Conservation (phyloP, 2,113 vertebrate species). For the Prionailurus bengalensis region DNA sequence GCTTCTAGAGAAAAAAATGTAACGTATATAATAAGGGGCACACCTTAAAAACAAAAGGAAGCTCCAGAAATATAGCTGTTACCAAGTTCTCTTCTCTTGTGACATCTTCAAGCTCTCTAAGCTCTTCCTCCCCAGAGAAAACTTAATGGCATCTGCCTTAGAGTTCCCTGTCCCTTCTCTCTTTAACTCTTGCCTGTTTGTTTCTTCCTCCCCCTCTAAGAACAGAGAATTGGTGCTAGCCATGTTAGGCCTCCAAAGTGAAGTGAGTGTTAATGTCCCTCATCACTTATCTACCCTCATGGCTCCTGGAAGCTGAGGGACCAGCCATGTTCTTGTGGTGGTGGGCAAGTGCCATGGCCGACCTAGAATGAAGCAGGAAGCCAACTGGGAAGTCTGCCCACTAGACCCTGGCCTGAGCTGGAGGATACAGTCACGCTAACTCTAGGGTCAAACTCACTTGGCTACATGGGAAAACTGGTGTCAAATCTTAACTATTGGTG, state of each 20-base stretch:
- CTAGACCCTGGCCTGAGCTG: background rate
- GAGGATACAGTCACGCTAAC: background rate
- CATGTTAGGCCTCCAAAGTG: background rate
- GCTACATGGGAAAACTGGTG: background rate
- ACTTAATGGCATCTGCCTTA: background rate
- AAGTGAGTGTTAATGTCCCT: background rate
- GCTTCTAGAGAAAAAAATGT: background rate
- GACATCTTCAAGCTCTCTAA: conserved; percentile 24
- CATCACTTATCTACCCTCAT: background rate
- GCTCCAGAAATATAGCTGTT: background rate
- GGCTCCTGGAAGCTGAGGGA: background rate
- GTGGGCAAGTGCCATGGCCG: background rate
- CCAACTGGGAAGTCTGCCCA: background rate
- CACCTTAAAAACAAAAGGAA: background rate
- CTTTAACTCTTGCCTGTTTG: background rate
- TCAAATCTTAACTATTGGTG: background rate
- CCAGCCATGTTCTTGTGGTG: background rate
- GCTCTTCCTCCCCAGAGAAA: background rate
- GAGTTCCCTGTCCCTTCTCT: background rate
- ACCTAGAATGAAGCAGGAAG: background rate
- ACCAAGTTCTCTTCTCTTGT: background rate
- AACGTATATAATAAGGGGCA: background rate
- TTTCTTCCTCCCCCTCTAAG: background rate
- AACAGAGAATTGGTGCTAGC: background rate
- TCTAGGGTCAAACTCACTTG: background rate